These are phyloP conservation scores for Acronicta aceris DNA, from an alignment of 2,888 invertebrate species.

Conservation along the genomic window DNA sequence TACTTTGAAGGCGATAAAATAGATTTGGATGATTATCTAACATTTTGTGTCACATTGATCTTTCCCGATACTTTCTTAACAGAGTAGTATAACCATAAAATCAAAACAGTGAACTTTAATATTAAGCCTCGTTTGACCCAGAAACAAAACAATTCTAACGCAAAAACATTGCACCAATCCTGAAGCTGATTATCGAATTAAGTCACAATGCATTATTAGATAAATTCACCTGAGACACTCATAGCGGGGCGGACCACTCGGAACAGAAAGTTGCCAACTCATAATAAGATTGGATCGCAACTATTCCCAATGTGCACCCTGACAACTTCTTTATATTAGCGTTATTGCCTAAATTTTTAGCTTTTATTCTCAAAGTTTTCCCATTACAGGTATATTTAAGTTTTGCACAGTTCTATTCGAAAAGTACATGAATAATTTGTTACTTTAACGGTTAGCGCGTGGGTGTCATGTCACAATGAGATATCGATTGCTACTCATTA, in stretches of 20 bases:
- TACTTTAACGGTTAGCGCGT: slow-evolving; percentile 7
- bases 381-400: slow-evolving; percentile 32
- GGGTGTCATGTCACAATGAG: slow-evolving; percentile 20
- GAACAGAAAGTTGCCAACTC: slow-evolving; percentile 65
- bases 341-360: slow-evolving; percentile 35
- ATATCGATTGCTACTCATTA: slow-evolving; percentile 64
- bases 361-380: slow-evolving; percentile 40
- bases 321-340: slow-evolving; percentile 38
- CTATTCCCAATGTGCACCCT: slow-evolving; percentile 49
- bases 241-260: slow-evolving; percentile 51
- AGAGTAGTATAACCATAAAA: too few relatives aligned
- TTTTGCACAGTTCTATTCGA: slow-evolving; percentile 21
- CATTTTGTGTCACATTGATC: too few relatives aligned
- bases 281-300: slow-evolving; percentile 69
- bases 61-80: too few relatives aligned
- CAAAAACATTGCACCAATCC: slow-evolving; percentile 17
- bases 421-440: slow-evolving; percentile 37
- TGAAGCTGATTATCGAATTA: slow-evolving; percentile 48
- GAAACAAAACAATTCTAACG: not conserved
- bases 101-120: too few relatives aligned
- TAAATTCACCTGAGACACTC: slow-evolving; percentile 57
- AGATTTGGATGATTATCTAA: too few relatives aligned
- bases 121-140: too few relatives aligned
- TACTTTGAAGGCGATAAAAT: too few relatives aligned
- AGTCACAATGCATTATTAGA: slow-evolving; percentile 59